phyloP scores from a whole-genome alignment of 1,140 invertebrate species.

The Venustaconcha ellipsiformis region DNA sequence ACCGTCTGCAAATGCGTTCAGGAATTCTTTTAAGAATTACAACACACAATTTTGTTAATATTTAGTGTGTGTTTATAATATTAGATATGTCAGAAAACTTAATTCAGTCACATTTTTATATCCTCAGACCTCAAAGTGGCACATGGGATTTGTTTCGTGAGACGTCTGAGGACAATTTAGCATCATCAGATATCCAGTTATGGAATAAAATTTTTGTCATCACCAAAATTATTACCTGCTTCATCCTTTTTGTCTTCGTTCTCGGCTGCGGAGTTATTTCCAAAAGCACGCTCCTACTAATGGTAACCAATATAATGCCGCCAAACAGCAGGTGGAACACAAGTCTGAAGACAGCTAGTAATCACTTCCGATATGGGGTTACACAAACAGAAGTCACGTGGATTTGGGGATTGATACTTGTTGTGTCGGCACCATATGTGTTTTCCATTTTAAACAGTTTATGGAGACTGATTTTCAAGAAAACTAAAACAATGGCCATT shows the following conservation, averaged over 20 bases:
- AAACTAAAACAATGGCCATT: conserved; percentile 7
- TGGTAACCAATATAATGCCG: conserved; percentile 26
- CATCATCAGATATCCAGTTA: conserved; percentile 1
- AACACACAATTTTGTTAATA: too few relatives aligned
- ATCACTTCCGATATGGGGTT: conserved; percentile 13
- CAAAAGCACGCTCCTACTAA: conserved; percentile 22
- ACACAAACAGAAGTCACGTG: conserved; percentile 16
- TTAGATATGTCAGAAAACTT: too few relatives aligned
- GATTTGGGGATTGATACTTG: conserved; percentile 18
- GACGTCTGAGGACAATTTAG: conserved; percentile 19
- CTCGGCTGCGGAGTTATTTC: conserved; percentile 19
- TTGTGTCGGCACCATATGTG: conserved; percentile 17
- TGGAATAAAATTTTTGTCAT: conserved; percentile 21
- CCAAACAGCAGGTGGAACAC: conserved; percentile 16
- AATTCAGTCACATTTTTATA: too few relatives aligned
- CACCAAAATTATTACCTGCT: conserved; percentile 18
- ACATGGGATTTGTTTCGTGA: conserved; percentile 30
- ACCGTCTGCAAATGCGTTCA: too few relatives aligned
- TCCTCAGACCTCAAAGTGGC: too few relatives aligned
- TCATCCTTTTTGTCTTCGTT: conserved; percentile 22
- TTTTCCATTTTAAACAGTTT: conserved; percentile 3
- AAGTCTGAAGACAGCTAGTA: conserved; percentile 13
- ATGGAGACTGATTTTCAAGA: conserved; percentile 27
- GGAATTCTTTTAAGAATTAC: too few relatives aligned
- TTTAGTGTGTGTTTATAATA: too few relatives aligned